These are phyloP conservation scores for Aphelinus certus DNA, from an alignment of 1,140 invertebrate species.

Conservation along the genomic window DNA sequence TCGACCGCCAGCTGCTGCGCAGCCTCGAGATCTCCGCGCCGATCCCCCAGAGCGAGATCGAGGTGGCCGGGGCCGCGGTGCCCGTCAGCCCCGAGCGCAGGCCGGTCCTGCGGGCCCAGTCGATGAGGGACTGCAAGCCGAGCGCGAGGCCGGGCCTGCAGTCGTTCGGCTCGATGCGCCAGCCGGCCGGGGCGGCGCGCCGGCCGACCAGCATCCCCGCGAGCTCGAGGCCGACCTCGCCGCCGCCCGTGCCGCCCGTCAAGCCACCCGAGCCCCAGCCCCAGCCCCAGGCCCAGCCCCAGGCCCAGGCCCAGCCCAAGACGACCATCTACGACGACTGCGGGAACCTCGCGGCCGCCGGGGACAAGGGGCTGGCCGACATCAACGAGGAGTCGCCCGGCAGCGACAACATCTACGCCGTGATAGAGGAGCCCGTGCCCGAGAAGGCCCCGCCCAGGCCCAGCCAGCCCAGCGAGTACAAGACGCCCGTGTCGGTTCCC, in stretches of 20 bases:
- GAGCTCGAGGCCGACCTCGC: conserved; percentile 71
- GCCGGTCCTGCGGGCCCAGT: conserved; percentile 78
- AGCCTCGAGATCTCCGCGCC: conserved; percentile 84
- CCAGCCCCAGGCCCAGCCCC: not conserved
- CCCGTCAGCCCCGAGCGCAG: conserved; percentile 67
- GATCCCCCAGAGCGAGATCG: conserved; percentile 76
- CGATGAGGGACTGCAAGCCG: conserved; percentile 74
- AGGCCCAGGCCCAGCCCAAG: conserved; percentile 52
- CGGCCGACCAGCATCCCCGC: conserved; percentile 77
- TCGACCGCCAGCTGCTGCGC: conserved; percentile 76
- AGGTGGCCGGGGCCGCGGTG: conserved; percentile 68
- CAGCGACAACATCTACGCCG: conserved; percentile 84
- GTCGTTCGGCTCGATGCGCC: conserved; percentile 82
- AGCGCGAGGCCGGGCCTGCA: conserved; percentile 72
- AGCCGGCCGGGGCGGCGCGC: conserved; percentile 62
- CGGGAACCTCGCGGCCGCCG: conserved; percentile 71
- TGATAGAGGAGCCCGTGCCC: conserved; percentile 77
- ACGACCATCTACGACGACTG: conserved; percentile 77
- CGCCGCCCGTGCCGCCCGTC: conserved; percentile 71
- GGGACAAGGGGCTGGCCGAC: conserved; percentile 71
- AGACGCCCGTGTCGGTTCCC: conserved; percentile 55
- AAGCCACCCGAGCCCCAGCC: conserved; percentile 29
- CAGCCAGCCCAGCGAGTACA: conserved; percentile 57
- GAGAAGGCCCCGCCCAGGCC: conserved; percentile 46
- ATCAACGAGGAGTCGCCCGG: conserved; percentile 67